Base-by-base conservation (phyloP, 2,113 vertebrate species). In the Corydoras maculifer region DNA sequence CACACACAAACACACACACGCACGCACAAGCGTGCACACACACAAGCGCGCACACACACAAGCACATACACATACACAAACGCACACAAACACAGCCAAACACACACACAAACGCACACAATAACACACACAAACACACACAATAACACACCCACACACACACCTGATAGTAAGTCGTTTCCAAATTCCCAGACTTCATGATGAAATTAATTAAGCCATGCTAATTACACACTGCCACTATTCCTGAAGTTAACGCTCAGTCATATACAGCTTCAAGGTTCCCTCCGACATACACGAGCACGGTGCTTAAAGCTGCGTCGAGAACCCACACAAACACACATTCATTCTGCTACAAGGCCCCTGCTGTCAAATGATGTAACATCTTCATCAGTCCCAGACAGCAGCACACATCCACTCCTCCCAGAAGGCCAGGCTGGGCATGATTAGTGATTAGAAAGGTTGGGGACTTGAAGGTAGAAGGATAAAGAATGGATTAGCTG, bases 301-400 rank as follows among this genome's bases (percentile, higher is more conserved):
- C 53, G 58, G 4, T 31, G 58, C 32, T 63, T 53, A 61, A 68
- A 64, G 35, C 11, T 25, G 10, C 30, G 43, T 18, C 2, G 18
- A 11, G 25, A 51, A 25, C 9, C 7, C 43, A 59, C 29, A 59
- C 60, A 58, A 18, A 69, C 54, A 65, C 67, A 65, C 67, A 65
- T 30, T 35, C 54, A 65, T 65, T 55, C 59, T 50, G 58, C 58
- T 64, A 55, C 43, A 75, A 71, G 68, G 57, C 35, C n/a, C 12
- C 58, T 74, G 67, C 54, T 75, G 68, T 78, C 72, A 12, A 9
- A 30, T 74, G 55, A 70, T 71, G 60, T 71, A 68, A 78, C 54
- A 71, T 62, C 69, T 72, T 53, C 63, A 62, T 78, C 55, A 67
- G 35, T 57, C 14, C 32, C n/a, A 35, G 53, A 68, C 30, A 72